Percentiles rank a stretch among this genome's conserved stretches.
Evolutionary conservation across 2,888 invertebrate genomes (phyloP).

Genomic region (Taenaris catops): DNA sequence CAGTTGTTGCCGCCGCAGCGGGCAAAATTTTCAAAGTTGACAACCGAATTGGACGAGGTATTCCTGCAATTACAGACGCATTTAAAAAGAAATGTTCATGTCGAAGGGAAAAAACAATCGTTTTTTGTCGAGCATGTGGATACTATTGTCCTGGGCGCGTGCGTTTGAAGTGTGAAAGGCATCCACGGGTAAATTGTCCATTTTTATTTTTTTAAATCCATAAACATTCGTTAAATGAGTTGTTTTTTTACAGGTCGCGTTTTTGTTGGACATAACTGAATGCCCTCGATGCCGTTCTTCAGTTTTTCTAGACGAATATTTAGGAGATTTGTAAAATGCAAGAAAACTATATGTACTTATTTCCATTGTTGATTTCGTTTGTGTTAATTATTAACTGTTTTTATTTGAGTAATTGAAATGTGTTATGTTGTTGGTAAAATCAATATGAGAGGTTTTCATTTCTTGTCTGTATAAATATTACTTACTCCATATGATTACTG

Average conservation of each 20-base stretch:
- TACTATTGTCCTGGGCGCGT: slow-evolving; percentile 66
- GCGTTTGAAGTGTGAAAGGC: slow-evolving; percentile 56
- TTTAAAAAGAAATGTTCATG: slow-evolving; percentile 59
- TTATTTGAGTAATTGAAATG: not conserved
- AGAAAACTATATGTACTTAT: slow-evolving; percentile 4
- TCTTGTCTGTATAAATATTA: too few species aligned
- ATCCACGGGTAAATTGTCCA: slow-evolving; percentile 50
- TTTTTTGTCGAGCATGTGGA: slow-evolving; percentile 67
- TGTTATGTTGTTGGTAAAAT: too few species aligned
- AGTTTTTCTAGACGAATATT: slow-evolving; percentile 58
- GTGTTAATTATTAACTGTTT: not conserved
- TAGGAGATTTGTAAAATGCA: slow-evolving; percentile 20
- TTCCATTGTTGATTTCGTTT: not conserved
- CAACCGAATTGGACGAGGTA: slow-evolving; percentile 54
- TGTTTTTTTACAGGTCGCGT: slow-evolving; percentile 63
- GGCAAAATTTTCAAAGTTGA: slow-evolving; percentile 43
- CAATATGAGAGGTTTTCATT: slow-evolving; percentile 7
- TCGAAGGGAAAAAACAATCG: slow-evolving; percentile 54
- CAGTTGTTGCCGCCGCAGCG: slow-evolving; percentile 57
- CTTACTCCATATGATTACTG: not conserved
- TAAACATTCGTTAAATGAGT: too few species aligned
- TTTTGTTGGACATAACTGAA: slow-evolving; percentile 65
- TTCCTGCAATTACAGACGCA: slow-evolving; percentile 45
- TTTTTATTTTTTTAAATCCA: too few species aligned
- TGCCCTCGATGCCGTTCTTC: slow-evolving; percentile 70